Base-by-base conservation (phyloP, 1,140 invertebrate genomes). In the Camponotus vicinus region DNA sequence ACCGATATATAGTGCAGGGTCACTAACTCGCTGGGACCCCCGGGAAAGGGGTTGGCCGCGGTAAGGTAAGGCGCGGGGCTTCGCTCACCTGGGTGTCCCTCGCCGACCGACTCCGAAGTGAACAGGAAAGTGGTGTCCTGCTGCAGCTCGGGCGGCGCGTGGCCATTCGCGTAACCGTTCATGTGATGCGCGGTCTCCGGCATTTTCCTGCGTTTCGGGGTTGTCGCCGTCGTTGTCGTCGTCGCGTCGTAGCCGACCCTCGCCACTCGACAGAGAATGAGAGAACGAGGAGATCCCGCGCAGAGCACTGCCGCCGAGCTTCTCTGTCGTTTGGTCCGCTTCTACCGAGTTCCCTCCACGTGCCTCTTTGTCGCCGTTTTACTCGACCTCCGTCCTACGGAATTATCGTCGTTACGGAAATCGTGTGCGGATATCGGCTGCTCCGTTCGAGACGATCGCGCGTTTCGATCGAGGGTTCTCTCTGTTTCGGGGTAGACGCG, bases 51-150 rank as follows among this genome's bases (percentile, higher is more conserved):
- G 45, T 57, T n/a, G 45, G 21, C 21, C 11, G 42, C 45, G 1
- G 52, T 8, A 42, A 42, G 75, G 1, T 57, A 27, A 27, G 27
- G 27, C 27, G 32, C 57, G 18, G 18, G 76, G 21, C 1, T 4
- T n/a, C 37, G 32, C 57, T 96, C 95, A 98, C 98, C 98, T 96
- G 99, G 99, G 96, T 99, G 99, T 92, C 99, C 99, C 96, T 99
- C 99, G 92, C 99, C 99, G 76, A 99, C 99, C 70, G 99, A 99
- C 96, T 99, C 99, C 34, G 99, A 99, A 67, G 99, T 99, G 95
- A 99, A 99, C 45, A 99, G 96, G 95, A 99, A 99, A 91, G 97
- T 97, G 91, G 98, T 97, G 92, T 97, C 97, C 94, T 98, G 97
- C 92, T 97, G 97, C 93, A 98, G 96, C 93, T 98, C 98, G 40